Percentiles rank a stretch among this genome's conserved stretches.
These are phyloP conservation scores for Hydropsyche tenuis DNA, from an alignment of 1,140 invertebrate genomes.

Conservation along the genomic window DNA sequence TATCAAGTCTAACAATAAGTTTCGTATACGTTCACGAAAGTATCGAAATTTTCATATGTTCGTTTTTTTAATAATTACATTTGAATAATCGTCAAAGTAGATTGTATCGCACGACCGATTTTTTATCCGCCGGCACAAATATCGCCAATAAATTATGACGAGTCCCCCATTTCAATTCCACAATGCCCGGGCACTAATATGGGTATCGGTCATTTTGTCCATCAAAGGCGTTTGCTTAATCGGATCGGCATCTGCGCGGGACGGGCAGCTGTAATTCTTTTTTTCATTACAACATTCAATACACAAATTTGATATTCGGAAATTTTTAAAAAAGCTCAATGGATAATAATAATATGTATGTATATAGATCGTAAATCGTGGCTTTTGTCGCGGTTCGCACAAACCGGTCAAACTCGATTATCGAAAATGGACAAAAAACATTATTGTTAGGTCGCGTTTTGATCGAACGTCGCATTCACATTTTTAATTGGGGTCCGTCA, in stretches of 20 bases:
- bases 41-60: too few relatives aligned
- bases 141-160: conserved; percentile 3
- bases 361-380: conserved; percentile 32
- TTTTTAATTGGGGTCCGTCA: conserved; percentile 17
- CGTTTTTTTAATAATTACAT: too few relatives aligned
- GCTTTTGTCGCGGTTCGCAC: neutral
- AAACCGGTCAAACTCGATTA: conserved; percentile 36
- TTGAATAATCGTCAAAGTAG: too few relatives aligned
- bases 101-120: too few relatives aligned
- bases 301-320: neutral
- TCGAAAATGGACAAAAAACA: neutral
- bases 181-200: neutral
- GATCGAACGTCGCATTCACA: conserved; percentile 23
- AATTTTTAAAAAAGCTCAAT: conserved; percentile 19
- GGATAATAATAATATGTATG: conserved; percentile 4
- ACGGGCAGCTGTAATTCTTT: conserved; percentile 29
- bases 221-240: conserved; percentile 20
- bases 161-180: conserved; percentile 6
- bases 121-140: neutral
- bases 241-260: conserved; percentile 29
- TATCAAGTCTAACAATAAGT: too few relatives aligned
- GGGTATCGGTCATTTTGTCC: conserved; percentile 25
- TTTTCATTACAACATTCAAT: conserved; percentile 10
- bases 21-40: too few relatives aligned
- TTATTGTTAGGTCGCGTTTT: conserved; percentile 21